A percentile compares a stretch with the other conserved stretches of the same genome.
Evolutionary conservation across 2,888 invertebrate species (phyloP).

Genomic region (Diogma glabrata): DNA sequence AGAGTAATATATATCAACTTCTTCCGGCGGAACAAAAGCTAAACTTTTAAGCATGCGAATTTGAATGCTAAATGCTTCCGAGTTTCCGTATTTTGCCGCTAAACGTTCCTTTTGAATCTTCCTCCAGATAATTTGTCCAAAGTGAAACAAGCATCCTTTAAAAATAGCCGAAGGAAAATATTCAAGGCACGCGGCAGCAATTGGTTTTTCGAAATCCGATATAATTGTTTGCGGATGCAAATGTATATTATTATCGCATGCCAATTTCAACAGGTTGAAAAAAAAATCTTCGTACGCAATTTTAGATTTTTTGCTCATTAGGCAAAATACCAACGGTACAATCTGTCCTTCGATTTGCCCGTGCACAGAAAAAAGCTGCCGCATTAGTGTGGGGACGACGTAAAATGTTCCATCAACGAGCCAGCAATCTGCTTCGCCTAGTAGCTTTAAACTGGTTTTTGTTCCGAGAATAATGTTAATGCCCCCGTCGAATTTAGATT

Average conservation of each 20-base stretch:
- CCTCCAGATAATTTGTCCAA: background rate
- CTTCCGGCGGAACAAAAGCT: background rate
- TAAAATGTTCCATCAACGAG: background rate
- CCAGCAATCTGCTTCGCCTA: background rate
- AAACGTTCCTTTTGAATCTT: background rate
- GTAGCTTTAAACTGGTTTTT: background rate
- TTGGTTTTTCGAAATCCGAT: background rate
- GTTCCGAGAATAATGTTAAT: background rate
- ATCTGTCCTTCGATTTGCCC: background rate
- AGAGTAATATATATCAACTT: background rate
- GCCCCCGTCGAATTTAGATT: background rate
- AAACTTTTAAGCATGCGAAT: background rate
- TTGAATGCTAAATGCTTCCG: background rate
- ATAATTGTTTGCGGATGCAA: background rate
- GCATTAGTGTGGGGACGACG: background rate
- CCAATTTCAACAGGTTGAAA: background rate
- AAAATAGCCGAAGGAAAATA: background rate
- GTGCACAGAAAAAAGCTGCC: background rate
- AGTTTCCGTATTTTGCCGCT: background rate
- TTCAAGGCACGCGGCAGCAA: background rate
- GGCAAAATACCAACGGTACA: background rate
- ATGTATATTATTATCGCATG: background rate
- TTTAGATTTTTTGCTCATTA: conserved; percentile 2
- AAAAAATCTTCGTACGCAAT: too few species aligned
- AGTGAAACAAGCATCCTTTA: background rate